Base-by-base conservation (phyloP, 2,113 vertebrate species). In the Centropristis striata region DNA sequence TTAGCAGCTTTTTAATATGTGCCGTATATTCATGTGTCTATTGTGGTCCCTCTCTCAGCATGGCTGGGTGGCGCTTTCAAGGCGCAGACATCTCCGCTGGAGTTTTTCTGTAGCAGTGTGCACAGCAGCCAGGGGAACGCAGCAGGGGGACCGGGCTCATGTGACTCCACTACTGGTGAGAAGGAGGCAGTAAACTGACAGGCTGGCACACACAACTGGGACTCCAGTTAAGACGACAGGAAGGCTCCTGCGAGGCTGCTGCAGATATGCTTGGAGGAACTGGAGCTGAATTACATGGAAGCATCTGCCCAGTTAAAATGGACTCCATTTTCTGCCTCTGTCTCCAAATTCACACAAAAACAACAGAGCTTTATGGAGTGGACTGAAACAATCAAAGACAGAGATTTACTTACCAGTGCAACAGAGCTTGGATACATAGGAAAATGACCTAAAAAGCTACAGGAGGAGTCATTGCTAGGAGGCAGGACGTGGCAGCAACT, bases 141-240 rank as follows among this genome's bases (percentile, higher is more conserved):
- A 72, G 87, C 80, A 16, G 81, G 87, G 71, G 83, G 53, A 46
- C 44, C 0, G 53, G 75, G 71, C 86, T 87, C 83, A 79, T 90
- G 80, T 75, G 86, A 84, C 80, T 86, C 70, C 41, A 54, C 85
- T 64, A 71, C 68, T 78, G 84, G 80, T 72, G 85, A 78, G 51
- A 81, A 82, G 57, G 69, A 79, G 82, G 74, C 53, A 78, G 59
- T 64, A 80, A 83, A 73, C 84, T 86, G 88, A 88, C 90, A 90
- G 81, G 78, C 83, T 81, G 79, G 79, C 82, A 68, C 20, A 67
- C 73, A 80, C 71, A 36, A 63, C 73, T 72, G 86, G 83, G 91
- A 86, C 75, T 77, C 75, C 71, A 63, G 84, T 85, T 90, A 88
- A 92, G 88, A 71, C 49, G 85, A 90, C 88, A 88, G 83, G 89